Percentiles rank a stretch among this genome's conserved stretches.
Evolutionary conservation across 2,113 vertebrate genomes (phyloP).

Genomic region (Felis catus): DNA sequence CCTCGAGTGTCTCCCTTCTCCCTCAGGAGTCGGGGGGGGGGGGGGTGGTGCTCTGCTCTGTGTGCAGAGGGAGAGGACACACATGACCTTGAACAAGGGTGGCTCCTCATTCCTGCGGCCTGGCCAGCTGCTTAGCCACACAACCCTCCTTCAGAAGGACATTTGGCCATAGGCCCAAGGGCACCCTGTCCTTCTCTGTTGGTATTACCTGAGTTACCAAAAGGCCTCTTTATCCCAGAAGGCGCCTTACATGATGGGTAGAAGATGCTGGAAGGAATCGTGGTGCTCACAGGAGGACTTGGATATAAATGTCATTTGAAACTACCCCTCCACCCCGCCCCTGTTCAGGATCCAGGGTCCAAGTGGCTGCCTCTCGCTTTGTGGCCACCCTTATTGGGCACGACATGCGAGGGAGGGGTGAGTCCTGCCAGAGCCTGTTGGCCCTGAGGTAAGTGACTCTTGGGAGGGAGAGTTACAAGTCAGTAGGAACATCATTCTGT

Average conservation of each 20-base stretch:
- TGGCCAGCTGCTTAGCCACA: rapidly evolving
- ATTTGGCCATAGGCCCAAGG: not conserved
- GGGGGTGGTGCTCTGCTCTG: not conserved
- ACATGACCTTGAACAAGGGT: not conserved
- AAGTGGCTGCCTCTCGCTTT: not conserved
- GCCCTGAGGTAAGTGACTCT: not conserved
- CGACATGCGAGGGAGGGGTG: rapidly evolving
- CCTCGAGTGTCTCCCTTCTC: too few relatives aligned
- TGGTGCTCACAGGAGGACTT: not conserved
- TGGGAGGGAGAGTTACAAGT: not conserved
- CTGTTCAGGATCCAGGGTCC: too few relatives aligned
- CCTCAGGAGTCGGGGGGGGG: not conserved
- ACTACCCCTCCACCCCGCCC: too few relatives aligned
- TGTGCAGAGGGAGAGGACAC: not conserved
- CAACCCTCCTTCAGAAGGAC: rapidly evolving
- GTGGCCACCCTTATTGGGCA: not conserved
- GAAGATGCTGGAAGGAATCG: not conserved
- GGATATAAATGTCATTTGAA: not conserved
- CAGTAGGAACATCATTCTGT: not conserved
- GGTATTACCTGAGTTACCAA: rapidly evolving
- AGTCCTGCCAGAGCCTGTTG: not conserved
- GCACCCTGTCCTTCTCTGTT: not conserved
- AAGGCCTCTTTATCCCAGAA: not conserved
- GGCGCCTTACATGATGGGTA: rapidly evolving
- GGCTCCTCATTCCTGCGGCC: too few relatives aligned